Conservation (phyloP, 2,113 vertebrate species). For the Indicator indicator region DNA sequence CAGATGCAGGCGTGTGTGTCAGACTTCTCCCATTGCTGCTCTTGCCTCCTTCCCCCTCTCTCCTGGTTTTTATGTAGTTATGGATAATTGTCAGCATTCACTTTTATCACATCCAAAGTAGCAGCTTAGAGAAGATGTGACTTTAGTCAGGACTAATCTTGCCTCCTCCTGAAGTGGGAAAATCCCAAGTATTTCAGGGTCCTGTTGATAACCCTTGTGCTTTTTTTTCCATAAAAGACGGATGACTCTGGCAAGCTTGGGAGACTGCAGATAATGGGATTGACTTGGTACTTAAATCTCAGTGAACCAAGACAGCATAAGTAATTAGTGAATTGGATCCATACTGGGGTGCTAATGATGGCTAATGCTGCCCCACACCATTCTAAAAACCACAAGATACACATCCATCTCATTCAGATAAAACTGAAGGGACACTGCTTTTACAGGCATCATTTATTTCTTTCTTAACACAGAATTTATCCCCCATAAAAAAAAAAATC, state of each 20-base stretch:
- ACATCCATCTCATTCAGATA: constrained; percentile 83
- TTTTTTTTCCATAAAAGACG: constrained; percentile 83
- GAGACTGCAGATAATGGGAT: constrained; percentile 95
- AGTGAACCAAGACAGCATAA: constrained; percentile 94
- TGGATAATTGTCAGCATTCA: constrained; percentile 82
- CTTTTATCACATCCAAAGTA: constrained; percentile 80
- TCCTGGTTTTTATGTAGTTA: constrained; percentile 56
- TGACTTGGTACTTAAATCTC: constrained; percentile 98
- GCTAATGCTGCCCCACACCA: constrained; percentile 89
- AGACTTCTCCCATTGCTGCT: neutral
- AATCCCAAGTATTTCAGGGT: constrained; percentile 81
- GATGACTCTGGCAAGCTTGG: constrained; percentile 88
- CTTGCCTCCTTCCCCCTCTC: constrained; percentile 29
- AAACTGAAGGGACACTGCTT: constrained; percentile 73
- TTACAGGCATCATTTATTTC: constrained; percentile 75
- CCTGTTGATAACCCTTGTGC: constrained; percentile 87
- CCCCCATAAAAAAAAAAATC: constrained; percentile 72
- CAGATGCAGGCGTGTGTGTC: constrained; percentile 55
- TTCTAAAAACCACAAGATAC: constrained; percentile 78
- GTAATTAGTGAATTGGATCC: constrained; percentile 96
- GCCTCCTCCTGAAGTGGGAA: constrained; percentile 79
- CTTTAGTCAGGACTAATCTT: constrained; percentile 79
- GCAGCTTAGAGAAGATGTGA: constrained; percentile 77
- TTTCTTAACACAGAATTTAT: constrained; percentile 74
- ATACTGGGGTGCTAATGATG: constrained; percentile 94